Conservation (phyloP, 2,797 vertebrate species). For the Tragopan temminckii region DNA sequence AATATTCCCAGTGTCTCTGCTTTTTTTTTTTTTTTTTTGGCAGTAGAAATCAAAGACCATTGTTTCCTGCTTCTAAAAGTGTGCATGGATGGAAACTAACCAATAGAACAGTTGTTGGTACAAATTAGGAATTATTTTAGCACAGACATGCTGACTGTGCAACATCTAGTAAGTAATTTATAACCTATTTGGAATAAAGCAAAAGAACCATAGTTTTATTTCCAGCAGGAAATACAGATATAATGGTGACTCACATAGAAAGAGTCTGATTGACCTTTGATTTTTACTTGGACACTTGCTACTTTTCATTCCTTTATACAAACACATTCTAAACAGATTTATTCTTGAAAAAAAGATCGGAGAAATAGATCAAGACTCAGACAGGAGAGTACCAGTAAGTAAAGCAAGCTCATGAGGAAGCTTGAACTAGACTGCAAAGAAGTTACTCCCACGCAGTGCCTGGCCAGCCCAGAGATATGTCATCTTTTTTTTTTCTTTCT, state of each 20-base stretch:
- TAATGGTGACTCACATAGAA: conserved; percentile 69
- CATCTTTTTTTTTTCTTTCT: neutral
- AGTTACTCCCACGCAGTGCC: conserved; percentile 31
- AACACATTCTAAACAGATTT: conserved; percentile 43
- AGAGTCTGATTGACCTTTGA: conserved; percentile 39
- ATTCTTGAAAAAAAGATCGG: conserved; percentile 8
- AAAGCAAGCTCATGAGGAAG: neutral
- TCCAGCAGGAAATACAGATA: conserved; percentile 65
- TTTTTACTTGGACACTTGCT: conserved; percentile 54
- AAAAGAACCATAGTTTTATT: conserved; percentile 47
- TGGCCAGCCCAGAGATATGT: neutral
- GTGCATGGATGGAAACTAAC: neutral
- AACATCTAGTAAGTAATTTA: conserved; percentile 8
- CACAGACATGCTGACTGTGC: neutral
- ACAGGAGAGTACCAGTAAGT: neutral
- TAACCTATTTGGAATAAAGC: conserved; percentile 27
- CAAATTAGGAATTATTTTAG: conserved; percentile 4
- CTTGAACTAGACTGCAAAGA: neutral
- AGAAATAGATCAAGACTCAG: conserved; percentile 16
- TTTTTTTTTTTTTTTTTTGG: neutral
- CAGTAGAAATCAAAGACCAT: neutral
- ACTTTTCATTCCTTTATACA: conserved; percentile 48
- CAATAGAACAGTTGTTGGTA: neutral
- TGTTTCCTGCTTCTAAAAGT: neutral
- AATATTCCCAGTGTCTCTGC: neutral